Evolutionary conservation across 2,113 vertebrate species (phyloP).

Genomic region (Cryptomyrus ogoouensis): DNA sequence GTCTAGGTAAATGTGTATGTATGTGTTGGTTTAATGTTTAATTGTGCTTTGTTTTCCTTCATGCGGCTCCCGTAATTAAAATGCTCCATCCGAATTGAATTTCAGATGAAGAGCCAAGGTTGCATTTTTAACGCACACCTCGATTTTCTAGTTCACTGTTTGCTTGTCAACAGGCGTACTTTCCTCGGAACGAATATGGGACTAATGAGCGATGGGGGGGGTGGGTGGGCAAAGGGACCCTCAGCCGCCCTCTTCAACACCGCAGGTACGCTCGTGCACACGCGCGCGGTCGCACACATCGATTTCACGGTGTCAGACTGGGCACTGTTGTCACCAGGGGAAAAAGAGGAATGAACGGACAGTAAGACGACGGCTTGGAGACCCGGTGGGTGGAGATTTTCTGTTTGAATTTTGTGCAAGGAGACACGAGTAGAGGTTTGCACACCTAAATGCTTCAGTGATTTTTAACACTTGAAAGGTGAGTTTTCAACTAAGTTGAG

Average conservation of each 20-base stretch:
- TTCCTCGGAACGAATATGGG: constrained; percentile 40
- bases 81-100: constrained; percentile 32
- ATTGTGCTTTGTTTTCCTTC: not conserved
- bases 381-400: not conserved
- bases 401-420: not conserved
- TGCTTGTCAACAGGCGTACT: constrained; percentile 39
- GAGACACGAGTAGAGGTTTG: constrained; percentile 11
- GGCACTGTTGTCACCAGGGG: not conserved
- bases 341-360: not conserved
- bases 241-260: not conserved
- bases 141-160: constrained; percentile 37
- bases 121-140: constrained; percentile 15
- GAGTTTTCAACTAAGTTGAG: not conserved
- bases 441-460: constrained; percentile 11
- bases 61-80: constrained; percentile 19
- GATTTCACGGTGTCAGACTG: not conserved
- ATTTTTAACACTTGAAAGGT: not conserved
- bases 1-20: not conserved
- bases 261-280: not conserved
- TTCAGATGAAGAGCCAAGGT: constrained; percentile 37
- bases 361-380: not conserved
- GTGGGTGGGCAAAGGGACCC: constrained; percentile 28
- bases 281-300: not conserved
- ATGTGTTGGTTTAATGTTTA: constrained; percentile 16
- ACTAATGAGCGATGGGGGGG: constrained; percentile 42